phyloP scores from a whole-genome alignment of 2,113 vertebrate genomes.

The Bostrychus sinensis region DNA sequence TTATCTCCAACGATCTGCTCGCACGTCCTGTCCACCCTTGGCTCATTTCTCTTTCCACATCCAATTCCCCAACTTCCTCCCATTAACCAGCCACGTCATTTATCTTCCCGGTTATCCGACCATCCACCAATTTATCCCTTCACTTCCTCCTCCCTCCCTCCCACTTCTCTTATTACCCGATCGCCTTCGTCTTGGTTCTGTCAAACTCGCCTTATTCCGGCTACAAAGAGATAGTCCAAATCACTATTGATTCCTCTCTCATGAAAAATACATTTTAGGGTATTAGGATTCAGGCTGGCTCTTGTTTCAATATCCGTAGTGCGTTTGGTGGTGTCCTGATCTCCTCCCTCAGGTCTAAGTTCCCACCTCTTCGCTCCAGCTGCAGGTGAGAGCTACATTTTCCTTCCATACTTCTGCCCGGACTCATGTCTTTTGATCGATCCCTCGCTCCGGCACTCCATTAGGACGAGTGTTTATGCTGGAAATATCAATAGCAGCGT shows the following conservation, averaged over 20 bases:
- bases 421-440: conserved; percentile 61
- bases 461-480: conserved; percentile 67
- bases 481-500: conserved; percentile 60
- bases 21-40: conserved; percentile 7
- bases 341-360: conserved; percentile 31
- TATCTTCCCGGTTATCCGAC: conserved; percentile 47
- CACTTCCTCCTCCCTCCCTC: conserved; percentile 17
- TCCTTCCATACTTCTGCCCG: conserved; percentile 60
- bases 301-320: conserved; percentile 47
- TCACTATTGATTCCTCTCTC: conserved; percentile 68
- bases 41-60: conserved; percentile 23
- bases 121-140: conserved; percentile 43
- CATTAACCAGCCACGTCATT: conserved; percentile 41
- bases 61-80: conserved; percentile 33
- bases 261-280: conserved; percentile 69
- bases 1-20: neutral
- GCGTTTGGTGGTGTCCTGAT: conserved; percentile 44
- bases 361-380: conserved; percentile 12
- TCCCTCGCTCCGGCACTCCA: conserved; percentile 45
- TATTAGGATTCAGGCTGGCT: conserved; percentile 58
- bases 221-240: conserved; percentile 66
- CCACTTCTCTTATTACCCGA: conserved; percentile 46
- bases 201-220: conserved; percentile 36
- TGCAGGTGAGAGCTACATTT: conserved; percentile 70
- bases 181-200: conserved; percentile 13